These are phyloP conservation scores for Shinisaurus crocodilurus DNA, from an alignment of 2,113 vertebrate species.

Conservation along the genomic window DNA sequence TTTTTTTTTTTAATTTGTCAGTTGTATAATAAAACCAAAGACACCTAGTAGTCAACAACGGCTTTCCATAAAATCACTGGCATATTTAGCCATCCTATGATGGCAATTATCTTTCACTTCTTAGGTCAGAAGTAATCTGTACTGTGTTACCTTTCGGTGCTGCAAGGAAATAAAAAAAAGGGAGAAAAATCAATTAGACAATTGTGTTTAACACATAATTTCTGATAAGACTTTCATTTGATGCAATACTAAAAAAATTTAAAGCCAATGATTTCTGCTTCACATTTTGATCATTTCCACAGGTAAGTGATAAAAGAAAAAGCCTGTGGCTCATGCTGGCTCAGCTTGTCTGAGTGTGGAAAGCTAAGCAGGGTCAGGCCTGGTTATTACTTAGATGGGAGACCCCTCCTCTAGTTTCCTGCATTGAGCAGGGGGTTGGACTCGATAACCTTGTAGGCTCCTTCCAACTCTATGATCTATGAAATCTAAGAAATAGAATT, in stretches of 20 bases:
- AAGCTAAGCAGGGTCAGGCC: no score
- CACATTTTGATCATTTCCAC: neutral
- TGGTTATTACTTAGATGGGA: no score
- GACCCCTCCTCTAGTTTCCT: no score
- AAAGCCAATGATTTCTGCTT: neutral
- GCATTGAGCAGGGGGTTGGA: no score
- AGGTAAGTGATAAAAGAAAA: neutral
- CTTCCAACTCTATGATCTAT: no score
- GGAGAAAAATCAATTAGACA: neutral
- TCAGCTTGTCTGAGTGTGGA: no score
- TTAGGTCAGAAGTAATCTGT: constrained; percentile 25
- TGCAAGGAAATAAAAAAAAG: constrained; percentile 19
- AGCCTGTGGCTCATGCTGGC: no score
- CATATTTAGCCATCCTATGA: constrained; percentile 13
- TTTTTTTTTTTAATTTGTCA: constrained; percentile 40
- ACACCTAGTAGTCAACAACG: constrained; percentile 40
- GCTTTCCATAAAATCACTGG: constrained; percentile 10
- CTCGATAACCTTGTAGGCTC: no score
- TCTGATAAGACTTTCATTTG: neutral
- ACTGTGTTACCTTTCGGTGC: constrained; percentile 35
- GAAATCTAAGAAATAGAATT: neutral
- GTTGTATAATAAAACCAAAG: constrained; percentile 29
- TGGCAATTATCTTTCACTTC: constrained; percentile 36
- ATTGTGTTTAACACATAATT: neutral
- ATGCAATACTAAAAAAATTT: neutral